Percentiles rank a stretch among this genome's conserved stretches.
Conservation (phyloP, 2,113 vertebrate genomes). For the Osmerus eperlanus region DNA sequence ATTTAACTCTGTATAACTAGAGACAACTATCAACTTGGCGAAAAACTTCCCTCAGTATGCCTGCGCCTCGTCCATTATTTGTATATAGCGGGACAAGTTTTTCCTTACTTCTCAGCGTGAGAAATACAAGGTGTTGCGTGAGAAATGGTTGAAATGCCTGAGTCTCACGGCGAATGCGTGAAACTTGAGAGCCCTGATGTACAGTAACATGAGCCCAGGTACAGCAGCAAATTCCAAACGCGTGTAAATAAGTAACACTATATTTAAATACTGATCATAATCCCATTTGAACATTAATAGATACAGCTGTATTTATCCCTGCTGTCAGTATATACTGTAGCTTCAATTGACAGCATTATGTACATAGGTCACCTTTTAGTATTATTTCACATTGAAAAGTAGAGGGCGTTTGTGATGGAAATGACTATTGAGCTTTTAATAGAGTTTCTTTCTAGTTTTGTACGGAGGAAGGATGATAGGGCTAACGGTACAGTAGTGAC, state of each 20-base stretch:
- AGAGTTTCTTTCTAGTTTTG: constrained; percentile 93
- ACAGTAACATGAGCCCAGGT: constrained; percentile 44
- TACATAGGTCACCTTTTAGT: constrained; percentile 94
- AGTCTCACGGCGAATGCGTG: no score
- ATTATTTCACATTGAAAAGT: constrained; percentile 99
- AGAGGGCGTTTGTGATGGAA: constrained; percentile 78
- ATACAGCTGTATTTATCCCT: constrained; percentile 85
- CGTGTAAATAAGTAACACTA: constrained; percentile 85
- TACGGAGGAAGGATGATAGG: constrained; percentile 74
- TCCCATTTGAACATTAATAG: constrained; percentile 67
- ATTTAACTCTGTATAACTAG: no score
- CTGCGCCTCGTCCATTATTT: no score
- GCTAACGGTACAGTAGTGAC: constrained; percentile 70
- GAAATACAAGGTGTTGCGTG: no score
- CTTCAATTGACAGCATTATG: constrained; percentile 85
- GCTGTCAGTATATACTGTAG: constrained; percentile 77
- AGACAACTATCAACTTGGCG: no score
- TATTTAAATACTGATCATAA: constrained; percentile 76
- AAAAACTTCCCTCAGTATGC: no score
- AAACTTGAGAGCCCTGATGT: no score
- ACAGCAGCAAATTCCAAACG: constrained; percentile 72
- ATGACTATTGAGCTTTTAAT: constrained; percentile 83
- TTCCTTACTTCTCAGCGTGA: no score
- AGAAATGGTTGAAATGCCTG: no score
- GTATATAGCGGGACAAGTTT: no score